Evolutionary conservation across 1,140 invertebrate species (phyloP), one percentile per base, ranked within the genome.

Genomic region (Zaprionus tsacasi): DNA sequence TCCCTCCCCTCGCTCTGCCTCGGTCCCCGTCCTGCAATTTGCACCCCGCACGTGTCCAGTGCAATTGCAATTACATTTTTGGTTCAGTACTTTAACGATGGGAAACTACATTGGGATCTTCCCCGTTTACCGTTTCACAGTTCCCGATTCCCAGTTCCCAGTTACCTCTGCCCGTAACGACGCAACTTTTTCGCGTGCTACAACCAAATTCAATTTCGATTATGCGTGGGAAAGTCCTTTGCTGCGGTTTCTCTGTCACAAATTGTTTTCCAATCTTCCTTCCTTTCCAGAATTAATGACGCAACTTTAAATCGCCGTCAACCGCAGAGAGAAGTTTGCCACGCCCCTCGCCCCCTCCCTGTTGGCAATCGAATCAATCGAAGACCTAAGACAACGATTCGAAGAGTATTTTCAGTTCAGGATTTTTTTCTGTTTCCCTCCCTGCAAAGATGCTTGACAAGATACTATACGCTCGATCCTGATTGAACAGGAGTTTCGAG

Each of bases 11-110:
- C 21, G 21, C 45, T 21, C 59, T 60, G 17, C 25, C 33, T 30
- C 15, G 33, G 21, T 54, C 17, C 45, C 35, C 63, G 57, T 56
- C 57, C 13, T 10, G 59, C 79, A 86, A 87, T 87, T 86, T 86
- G 82, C 82, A 79, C 70, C 71, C 69, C 60, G 79, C 82, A 86
- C 82, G 82, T 87, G 82, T 72, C 78, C 38, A 43, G 35, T 81
- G 81, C 78, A 85, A 74, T 87, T 82, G 79, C 82, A 86, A 86
- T 86, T 86, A 86, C 66, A n/a, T n/a, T 79, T 79, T 57, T 65
- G 78, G 76, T 45, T 63, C 17, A 70, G 57, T 40, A 70, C 69
- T 77, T 87, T 87, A 82, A 86, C 79, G 82, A 82, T 86, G 82
- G 83, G 82, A 86, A 81, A 78, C 78, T 63, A 54, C 68, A 71